Base-by-base conservation (phyloP, 2,113 vertebrate genomes). In the Conger conger region DNA sequence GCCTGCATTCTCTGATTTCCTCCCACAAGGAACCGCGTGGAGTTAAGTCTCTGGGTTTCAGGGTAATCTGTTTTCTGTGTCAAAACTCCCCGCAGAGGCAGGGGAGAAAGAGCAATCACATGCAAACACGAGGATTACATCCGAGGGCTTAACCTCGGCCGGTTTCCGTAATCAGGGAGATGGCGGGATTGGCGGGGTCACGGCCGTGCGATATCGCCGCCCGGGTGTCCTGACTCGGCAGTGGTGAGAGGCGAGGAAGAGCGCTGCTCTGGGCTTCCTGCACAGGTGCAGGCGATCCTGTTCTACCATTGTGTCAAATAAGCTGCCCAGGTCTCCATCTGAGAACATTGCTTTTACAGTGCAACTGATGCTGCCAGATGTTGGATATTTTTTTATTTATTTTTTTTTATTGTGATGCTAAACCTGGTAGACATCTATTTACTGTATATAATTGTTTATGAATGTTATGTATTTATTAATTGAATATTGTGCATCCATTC, bases 71-170 rank as follows among this genome's bases (percentile, higher is more conserved):
- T 81, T 82, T 53, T 73, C 76, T 40, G 30, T 36, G 38, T 23
- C 20, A 57, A 79, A 50, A 20, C 23, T 38, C 8, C 36, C 35
- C 8, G 7, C 13, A 23, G 38, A 27, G 40, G 15, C 63, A 81
- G 5, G 6, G 42, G 18, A 73, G 68, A 76, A 77, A 80, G 76
- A 80, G 57, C 77, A 83, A 83, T 79, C 81, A 60, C 50, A 76
- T 68, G 40, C 37, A 78, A 80, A 83, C 60, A 78, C 20, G 0
- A 20, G 77, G 82, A 83, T 86, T 83, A 86, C 78, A 73, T 9
- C 23, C 7, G 18, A 82, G 33, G 42, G 82, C 77, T 86, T 73
- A 76, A 30, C 77, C 86, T 80, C 63, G 2, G 23, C 20, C 23
- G 68, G 36, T 30, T 82, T 82, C 35, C 18, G n/a, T n/a, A 63